Evolutionary conservation across 2,113 vertebrate species (phyloP).

Genomic region (Rallus limicola): DNA sequence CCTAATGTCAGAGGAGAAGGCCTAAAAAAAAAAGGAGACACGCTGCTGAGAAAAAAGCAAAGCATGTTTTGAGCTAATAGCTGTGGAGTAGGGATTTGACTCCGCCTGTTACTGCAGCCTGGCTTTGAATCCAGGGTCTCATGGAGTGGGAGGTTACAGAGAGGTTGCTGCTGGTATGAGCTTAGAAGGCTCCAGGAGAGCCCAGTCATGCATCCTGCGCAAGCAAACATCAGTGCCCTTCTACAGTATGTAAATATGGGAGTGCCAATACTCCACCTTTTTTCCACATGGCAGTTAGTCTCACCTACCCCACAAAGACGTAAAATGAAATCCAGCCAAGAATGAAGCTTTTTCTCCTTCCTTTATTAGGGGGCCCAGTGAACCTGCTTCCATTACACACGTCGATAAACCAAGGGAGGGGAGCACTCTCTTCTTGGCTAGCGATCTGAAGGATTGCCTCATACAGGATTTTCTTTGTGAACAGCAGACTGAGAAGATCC

Average conservation of each 20-base stretch:
- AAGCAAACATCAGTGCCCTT: conserved; percentile 35
- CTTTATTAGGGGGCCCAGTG: not conserved
- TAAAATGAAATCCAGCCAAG: not conserved
- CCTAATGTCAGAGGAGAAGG: not conserved
- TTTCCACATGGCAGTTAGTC: not conserved
- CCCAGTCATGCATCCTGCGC: not conserved
- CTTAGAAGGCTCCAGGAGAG: not conserved
- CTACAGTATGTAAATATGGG: conserved; percentile 52
- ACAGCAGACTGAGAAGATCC: not conserved
- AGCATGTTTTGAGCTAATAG: not conserved
- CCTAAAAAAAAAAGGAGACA: not conserved
- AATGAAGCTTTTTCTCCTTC: not conserved
- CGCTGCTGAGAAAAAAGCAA: not conserved
- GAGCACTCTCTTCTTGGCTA: not conserved
- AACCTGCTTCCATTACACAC: not conserved
- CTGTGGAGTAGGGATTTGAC: not conserved
- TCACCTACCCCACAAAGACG: not conserved
- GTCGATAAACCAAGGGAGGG: not conserved
- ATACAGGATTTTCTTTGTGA: conserved; percentile 1
- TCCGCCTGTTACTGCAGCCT: not conserved
- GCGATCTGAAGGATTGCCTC: not conserved
- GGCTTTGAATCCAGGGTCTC: not conserved
- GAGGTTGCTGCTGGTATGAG: not conserved
- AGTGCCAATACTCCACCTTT: conserved; percentile 43
- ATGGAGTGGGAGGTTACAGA: fast-evolving